A percentile compares a stretch with the other conserved stretches of the same genome.
Conservation (phyloP, 1,140 invertebrate genomes). For the Pemphigus obesinymphae region DNA sequence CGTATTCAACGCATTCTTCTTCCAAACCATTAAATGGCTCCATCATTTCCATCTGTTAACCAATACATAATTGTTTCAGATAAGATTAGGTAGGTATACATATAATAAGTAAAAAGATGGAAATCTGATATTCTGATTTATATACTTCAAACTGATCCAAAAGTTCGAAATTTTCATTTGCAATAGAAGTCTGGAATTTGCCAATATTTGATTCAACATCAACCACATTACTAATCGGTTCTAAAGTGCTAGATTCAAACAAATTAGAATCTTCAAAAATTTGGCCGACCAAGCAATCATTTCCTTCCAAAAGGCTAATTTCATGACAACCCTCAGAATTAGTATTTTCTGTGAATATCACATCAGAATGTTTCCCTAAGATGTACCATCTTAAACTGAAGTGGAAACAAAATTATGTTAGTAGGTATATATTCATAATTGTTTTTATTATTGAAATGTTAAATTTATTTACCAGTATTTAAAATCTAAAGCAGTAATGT, state of each 20-base stretch:
- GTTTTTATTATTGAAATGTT: too few relatives aligned
- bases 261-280: neutral
- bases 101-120: neutral
- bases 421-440: too few relatives aligned
- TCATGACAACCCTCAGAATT: neutral
- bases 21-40: neutral
- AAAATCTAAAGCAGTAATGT: neutral
- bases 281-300: neutral
- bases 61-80: neutral
- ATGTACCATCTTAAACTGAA: too few relatives aligned
- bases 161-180: neutral
- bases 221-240: neutral
- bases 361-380: neutral
- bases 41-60: neutral
- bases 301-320: neutral
- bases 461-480: too few relatives aligned
- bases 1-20: neutral
- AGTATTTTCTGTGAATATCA: neutral
- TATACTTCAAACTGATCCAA: neutral
- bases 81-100: neutral
- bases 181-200: neutral
- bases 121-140: neutral
- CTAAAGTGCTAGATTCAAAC: neutral
- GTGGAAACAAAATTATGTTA: too few relatives aligned
- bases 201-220: neutral